Percentiles rank a stretch among this genome's conserved stretches.
These are phyloP conservation scores for Cephus sareptanus DNA, from an alignment of 2,888 invertebrate genomes.

Conservation along the genomic window DNA sequence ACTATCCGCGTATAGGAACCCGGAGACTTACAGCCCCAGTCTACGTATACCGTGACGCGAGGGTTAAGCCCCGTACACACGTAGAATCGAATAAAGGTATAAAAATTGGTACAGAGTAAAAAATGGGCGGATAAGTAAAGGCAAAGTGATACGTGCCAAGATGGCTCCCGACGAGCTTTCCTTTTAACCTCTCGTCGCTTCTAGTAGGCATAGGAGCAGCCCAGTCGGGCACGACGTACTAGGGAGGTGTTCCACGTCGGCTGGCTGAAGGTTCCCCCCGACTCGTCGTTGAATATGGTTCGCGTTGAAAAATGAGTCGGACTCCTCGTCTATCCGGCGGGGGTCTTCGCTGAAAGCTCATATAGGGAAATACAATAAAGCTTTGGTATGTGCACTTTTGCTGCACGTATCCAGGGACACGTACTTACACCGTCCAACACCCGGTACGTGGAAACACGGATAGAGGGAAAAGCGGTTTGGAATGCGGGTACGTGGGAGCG, in stretches of 20 bases:
- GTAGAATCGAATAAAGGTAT: not conserved
- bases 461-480: not conserved
- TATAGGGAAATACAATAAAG: slow-evolving; percentile 5
- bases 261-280: not conserved
- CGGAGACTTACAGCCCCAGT: too few species aligned
- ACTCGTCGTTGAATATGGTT: not conserved
- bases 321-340: not conserved
- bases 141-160: not conserved
- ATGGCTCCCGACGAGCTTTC: not conserved
- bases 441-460: not conserved
- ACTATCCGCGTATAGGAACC: not conserved
- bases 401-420: not conserved
- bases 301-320: slow-evolving; percentile 3
- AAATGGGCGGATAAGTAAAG: not conserved
- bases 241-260: not conserved
- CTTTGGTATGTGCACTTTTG: not conserved
- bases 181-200: not conserved
- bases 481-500: too few species aligned
- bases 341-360: slow-evolving; percentile 1
- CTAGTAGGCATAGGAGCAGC: not conserved
- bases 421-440: not conserved
- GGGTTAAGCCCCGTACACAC: not conserved
- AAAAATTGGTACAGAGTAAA: not conserved
- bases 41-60: not conserved
- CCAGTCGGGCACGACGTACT: not conserved